Base-by-base conservation (phyloP, 2,797 vertebrate species). In the Buphagus erythrorhynchus region DNA sequence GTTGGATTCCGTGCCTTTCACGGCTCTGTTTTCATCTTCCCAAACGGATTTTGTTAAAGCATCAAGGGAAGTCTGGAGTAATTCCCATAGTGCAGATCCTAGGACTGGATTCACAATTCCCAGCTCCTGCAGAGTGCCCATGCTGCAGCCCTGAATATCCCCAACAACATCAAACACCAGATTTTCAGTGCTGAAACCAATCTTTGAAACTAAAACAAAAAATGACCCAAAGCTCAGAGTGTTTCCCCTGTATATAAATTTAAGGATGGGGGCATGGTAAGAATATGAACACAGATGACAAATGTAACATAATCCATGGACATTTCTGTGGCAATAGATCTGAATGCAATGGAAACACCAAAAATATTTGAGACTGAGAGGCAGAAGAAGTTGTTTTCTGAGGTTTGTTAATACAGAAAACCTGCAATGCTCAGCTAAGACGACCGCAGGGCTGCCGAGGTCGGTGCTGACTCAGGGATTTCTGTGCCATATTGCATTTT, bases 361-460 rank as follows among this genome's bases (percentile, higher is more conserved):
- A 46, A 73, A 63, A 24, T 11, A 33, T 29, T 36, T 74, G 8
- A 40, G 29, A 38, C 0, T 29, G 49, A 88, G 54, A 71, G 46
- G 61, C 51, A 91, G 78, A 75, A 59, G 43, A 63, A 63, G 55
- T 49, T 73, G 16, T 19, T 88, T 66, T 94, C 35, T 74, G 52
- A 68, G 49, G 28, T 71, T 74, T 87, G 29, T 8, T 62, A 13
- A 40, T 10, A 18, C 16, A 88, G 62, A 68, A 81, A 52, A n/a
- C 51, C 54, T 84, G 38, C 54, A 36, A 1, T 2, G 29, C 29
- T 65, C 71, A 73, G 45, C 73, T 43, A 1, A 46, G 74, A n/a
- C 1, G 5, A 1, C 66, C 71, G 40, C 54, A 51, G 35, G 55
- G 77, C 40, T 73, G 80, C 26, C 10, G 28, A 7, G 48, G 24